phyloP scores from a whole-genome alignment of 2,888 invertebrate species.

The Drosophila helvetica region DNA sequence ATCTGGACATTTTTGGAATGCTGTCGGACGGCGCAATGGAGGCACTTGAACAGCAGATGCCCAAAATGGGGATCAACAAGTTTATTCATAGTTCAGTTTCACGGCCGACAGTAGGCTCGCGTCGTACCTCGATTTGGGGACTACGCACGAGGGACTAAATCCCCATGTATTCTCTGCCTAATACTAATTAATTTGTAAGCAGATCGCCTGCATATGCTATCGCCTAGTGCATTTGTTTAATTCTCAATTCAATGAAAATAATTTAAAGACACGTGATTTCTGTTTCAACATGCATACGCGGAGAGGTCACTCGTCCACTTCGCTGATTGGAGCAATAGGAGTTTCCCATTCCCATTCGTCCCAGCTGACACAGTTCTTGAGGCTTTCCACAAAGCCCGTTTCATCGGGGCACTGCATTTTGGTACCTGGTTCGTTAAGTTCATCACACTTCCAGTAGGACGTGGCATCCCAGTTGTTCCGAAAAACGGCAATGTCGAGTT shows the following conservation, averaged over 20 bases:
- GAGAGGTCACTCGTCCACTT: conserved; percentile 42
- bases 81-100: conserved; percentile 93
- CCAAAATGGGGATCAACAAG: conserved; percentile 88
- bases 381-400: conserved; percentile 64
- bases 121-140: conserved; percentile 96
- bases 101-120: conserved; percentile 93
- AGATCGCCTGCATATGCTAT: conserved; percentile 32
- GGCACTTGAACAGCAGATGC: conserved; percentile 85
- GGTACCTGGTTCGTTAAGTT: conserved; percentile 58
- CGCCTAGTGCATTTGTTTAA: conserved; percentile 50
- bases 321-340: conserved; percentile 65
- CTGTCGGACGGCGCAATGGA: conserved; percentile 86
- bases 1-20: conserved; percentile 93
- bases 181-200: conserved; percentile 13
- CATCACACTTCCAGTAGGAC: conserved; percentile 73
- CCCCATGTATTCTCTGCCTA: background rate
- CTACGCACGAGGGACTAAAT: conserved; percentile 90
- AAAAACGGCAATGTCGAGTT: conserved; percentile 61
- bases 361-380: conserved; percentile 76
- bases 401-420: conserved; percentile 62
- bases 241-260: conserved; percentile 60
- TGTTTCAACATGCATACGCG: background rate
- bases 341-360: conserved; percentile 77
- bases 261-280: conserved; percentile 34
- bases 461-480: conserved; percentile 79